Evolutionary conservation across 2,113 vertebrate genomes (phyloP).

Genomic region (Ia io): DNA sequence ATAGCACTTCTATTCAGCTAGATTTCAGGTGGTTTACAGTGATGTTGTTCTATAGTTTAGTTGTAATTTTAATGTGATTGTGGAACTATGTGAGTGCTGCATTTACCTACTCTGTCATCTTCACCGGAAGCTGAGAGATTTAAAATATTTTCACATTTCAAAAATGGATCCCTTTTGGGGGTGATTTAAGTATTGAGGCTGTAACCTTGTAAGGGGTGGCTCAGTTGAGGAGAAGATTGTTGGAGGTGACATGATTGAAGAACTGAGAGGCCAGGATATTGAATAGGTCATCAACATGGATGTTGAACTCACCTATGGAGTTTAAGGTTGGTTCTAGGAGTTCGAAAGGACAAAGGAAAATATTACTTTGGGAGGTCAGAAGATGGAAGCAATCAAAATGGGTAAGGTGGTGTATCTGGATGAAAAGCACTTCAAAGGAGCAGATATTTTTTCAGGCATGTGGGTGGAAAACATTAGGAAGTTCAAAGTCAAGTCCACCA

Average conservation of each 20-base stretch:
- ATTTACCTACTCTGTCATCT: neutral
- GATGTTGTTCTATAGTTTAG: neutral
- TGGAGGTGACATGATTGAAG: neutral
- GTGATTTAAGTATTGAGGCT: neutral
- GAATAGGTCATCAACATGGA: neutral
- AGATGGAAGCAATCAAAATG: neutral
- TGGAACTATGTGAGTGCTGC: neutral
- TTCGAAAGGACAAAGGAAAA: neutral
- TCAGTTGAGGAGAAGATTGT: neutral
- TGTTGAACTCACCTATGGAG: neutral
- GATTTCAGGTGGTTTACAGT: neutral
- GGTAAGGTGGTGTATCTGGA: neutral
- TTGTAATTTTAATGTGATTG: neutral
- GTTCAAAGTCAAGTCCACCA: neutral
- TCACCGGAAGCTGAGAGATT: neutral
- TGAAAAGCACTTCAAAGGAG: neutral
- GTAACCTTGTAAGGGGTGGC: neutral
- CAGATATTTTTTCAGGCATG: neutral
- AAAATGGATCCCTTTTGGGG: neutral
- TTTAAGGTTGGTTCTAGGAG: neutral
- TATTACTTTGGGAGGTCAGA: neutral
- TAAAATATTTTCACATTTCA: neutral
- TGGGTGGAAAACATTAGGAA: neutral
- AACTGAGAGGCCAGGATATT: neutral
- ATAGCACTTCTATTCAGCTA: neutral